Conservation (phyloP, 2,113 vertebrate genomes). For the Camelus bactrianus region DNA sequence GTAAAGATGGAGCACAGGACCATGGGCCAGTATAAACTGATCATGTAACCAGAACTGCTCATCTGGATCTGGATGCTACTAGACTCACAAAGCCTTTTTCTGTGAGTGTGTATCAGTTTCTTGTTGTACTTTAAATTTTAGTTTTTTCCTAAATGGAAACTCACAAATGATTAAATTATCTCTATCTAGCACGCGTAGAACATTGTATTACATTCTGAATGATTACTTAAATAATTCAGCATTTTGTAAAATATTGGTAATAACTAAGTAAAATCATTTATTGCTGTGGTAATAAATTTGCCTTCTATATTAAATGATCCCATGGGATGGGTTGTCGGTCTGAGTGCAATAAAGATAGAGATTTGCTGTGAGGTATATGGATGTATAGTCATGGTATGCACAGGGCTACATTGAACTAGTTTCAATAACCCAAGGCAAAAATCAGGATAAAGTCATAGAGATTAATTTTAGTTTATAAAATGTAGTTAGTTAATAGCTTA, state of each 20-base stretch:
- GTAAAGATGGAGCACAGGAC: neutral
- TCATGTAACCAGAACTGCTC: neutral
- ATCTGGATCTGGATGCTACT: neutral
- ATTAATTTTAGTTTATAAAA: slow-evolving; percentile 70
- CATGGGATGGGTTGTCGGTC: neutral
- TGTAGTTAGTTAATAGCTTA: slow-evolving; percentile 47
- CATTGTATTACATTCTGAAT: neutral
- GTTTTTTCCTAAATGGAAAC: neutral
- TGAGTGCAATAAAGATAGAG: slow-evolving; percentile 29
- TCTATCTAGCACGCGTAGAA: neutral
- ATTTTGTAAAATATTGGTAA: neutral
- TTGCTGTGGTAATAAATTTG: neutral
- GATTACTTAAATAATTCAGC: neutral
- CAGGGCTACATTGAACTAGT: slow-evolving; percentile 55
- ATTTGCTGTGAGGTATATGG: slow-evolving; percentile 31
- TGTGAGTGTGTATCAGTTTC: neutral
- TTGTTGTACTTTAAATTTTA: neutral
- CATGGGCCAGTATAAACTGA: neutral
- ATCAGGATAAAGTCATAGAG: neutral
- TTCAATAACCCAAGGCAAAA: slow-evolving; percentile 54
- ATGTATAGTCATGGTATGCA: neutral
- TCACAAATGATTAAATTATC: neutral
- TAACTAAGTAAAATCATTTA: neutral
- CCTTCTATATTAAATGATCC: neutral
- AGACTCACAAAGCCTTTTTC: neutral